Base-by-base conservation (phyloP, 2,797 vertebrate species). In the Lepilemur septentrionalis region DNA sequence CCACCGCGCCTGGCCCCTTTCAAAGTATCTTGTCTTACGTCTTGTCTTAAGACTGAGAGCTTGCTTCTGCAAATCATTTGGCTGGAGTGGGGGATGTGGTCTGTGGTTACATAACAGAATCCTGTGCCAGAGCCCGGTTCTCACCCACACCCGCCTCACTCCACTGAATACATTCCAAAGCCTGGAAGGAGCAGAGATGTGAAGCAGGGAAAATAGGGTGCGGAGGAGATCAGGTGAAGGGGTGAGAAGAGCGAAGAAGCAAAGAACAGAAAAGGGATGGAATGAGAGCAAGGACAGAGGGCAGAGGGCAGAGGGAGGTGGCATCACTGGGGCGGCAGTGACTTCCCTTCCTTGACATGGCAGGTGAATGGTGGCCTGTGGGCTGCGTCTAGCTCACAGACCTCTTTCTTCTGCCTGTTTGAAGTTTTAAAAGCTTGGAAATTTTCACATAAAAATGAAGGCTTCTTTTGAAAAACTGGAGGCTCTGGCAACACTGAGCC, bases 41-140 rank as follows among this genome's bases (percentile, higher is more conserved):
- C 63, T 22, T 38, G 38, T 38, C 72, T 82, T 76, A 52, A 30
- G 69, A 90, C 76, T 25, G 65, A 81, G 93, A 90, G 70, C 57
- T 92, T 94, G 85, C 72, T 92, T 92, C 96, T 97, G 79, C 63
- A 89, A 83, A 89, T 13, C 55, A 72, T 80, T 81, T 97, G 96
- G 92, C 76, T 78, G 70, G 55, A 95, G 91, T 20, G 4, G 82
- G 88, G 90, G 95, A 69, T 89, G 95, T 50, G 93, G 96, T 95
- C 92, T 96, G 95, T 61, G 96, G 97, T 95, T 95, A 87, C 65
- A 50, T 55, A 95, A 95, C 9, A 8, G 81, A 80, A 92, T 61
- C n/a, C 69, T 83, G 73, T 95, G 91, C 95, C 91, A 41, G 84
- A 97, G 82, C 79, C 82, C 73, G 32, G 0, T 89, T 96, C 85